Evolutionary conservation across 2,113 vertebrate species (phyloP).

Genomic region (Tauraco erythrolophus): DNA sequence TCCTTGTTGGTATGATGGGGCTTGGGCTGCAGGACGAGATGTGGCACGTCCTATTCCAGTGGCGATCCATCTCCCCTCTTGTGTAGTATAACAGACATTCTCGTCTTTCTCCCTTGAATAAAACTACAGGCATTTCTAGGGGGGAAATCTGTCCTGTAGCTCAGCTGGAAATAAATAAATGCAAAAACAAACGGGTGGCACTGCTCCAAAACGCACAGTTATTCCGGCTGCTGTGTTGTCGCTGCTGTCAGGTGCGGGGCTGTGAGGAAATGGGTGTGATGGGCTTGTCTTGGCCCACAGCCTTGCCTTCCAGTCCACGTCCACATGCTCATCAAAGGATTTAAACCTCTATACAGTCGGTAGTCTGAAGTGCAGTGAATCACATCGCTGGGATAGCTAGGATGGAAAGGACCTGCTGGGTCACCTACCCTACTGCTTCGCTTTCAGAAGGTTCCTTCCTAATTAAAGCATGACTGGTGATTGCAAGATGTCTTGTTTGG

Average conservation of each 20-base stretch:
- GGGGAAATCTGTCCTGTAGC: not conserved
- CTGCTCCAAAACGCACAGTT: not conserved
- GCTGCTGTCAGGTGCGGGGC: not conserved
- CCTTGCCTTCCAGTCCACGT: not conserved
- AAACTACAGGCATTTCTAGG: not conserved
- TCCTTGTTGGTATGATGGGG: not conserved
- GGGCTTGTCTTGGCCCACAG: not conserved
- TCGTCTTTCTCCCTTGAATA: not conserved
- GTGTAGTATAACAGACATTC: not conserved
- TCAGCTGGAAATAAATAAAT: slow-evolving; percentile 20
- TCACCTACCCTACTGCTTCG: not conserved
- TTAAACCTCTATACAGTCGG: not conserved
- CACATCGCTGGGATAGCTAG: not conserved
- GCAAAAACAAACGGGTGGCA: not conserved
- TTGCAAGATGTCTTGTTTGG: not conserved
- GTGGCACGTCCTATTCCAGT: not conserved
- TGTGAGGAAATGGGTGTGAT: not conserved
- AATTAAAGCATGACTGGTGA: not conserved
- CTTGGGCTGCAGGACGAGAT: not conserved
- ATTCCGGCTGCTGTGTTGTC: not conserved
- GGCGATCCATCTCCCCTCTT: not conserved
- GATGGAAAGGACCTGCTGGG: not conserved
- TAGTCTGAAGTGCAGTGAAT: not conserved
- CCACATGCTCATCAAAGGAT: not conserved
- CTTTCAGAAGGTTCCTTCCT: not conserved